Conservation (phyloP, 2,888 invertebrate genomes). For the Drosophila kokeensis region DNA sequence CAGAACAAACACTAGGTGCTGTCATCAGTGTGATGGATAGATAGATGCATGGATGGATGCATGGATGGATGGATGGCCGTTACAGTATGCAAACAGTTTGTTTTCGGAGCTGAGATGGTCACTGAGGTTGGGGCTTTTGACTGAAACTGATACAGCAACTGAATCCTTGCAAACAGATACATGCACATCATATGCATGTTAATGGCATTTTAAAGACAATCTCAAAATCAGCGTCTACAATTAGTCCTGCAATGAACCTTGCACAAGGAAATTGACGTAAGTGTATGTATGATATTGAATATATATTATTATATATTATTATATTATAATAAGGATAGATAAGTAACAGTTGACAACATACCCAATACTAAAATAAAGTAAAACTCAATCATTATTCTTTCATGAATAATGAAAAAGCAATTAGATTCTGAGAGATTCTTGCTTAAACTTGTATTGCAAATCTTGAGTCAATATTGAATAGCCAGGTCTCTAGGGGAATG, state of each 20-base stretch:
- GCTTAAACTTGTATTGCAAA: background rate
- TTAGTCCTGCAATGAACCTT: background rate
- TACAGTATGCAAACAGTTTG: slow-evolving; percentile 35
- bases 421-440: background rate
- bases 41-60: slow-evolving; percentile 6
- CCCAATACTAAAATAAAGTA: background rate
- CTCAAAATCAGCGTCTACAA: background rate
- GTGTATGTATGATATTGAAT: too few species aligned
- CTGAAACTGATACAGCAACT: slow-evolving; percentile 26
- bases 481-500: slow-evolving; percentile 9
- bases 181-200: slow-evolving; percentile 10
- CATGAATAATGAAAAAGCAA: background rate
- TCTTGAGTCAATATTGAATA: background rate
- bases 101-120: slow-evolving; percentile 33
- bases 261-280: background rate
- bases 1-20: slow-evolving; percentile 26
- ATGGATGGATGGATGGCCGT: slow-evolving; percentile 2
- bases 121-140: slow-evolving; percentile 35
- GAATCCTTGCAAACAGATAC: slow-evolving; percentile 37
- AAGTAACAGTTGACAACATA: too few species aligned
- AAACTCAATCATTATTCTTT: background rate
- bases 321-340: too few species aligned
- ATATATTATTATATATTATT: background rate
- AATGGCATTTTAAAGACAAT: slow-evolving; percentile 34
- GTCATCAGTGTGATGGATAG: slow-evolving; percentile 62